Base-by-base conservation (phyloP, 2,888 invertebrate species). In the Drosophila lacicola region DNA sequence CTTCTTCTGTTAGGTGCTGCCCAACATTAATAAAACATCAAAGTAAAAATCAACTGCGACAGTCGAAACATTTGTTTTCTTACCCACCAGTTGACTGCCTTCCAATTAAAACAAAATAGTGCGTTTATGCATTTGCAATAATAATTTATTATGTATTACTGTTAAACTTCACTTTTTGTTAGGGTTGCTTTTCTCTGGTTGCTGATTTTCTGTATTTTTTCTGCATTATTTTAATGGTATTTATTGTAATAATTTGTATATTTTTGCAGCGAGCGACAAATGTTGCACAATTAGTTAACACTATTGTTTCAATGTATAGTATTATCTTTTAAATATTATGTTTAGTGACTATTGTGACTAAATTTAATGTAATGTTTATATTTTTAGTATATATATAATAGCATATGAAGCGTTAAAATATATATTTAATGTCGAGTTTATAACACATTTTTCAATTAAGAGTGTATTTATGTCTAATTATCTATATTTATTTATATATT, bases 391-490 rank as follows among this genome's bases (percentile, higher is more conserved):
- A 60, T 78, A 65, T 79, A 70, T 83, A 73, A 81, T 83, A 83
- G 83, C 87, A 73, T 84, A 87, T 84, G 87, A 84, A 84, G 83
- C 87, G 75, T 87, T 83, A 80, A 84, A 83, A 82, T 83, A 86
- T 78, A 70, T 83, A 73, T 76, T 82, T 68, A 70, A 82, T 81
- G 82, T 78, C 57, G 79, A 66, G 63, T 75, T 67, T 73, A 55
- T 80, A 82, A 79, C 80, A 79, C 77, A 70, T 77, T 76, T 67
- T 72, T 64, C 50, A 75, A 80, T 78, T 70, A 82, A 75, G 81
- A 65, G 62, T 63, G 53, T 53, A 60, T 63, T 42, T 53, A 63
- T 53, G 29, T 56, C 42, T 68, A 55, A 54, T 53, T 63, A 60
- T 76, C 67, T 60, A 37, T 42, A 13, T 57, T 53, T 63, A 67